phyloP scores from a whole-genome alignment of 2,113 vertebrate genomes.

The Tragelaphus strepsiceros region DNA sequence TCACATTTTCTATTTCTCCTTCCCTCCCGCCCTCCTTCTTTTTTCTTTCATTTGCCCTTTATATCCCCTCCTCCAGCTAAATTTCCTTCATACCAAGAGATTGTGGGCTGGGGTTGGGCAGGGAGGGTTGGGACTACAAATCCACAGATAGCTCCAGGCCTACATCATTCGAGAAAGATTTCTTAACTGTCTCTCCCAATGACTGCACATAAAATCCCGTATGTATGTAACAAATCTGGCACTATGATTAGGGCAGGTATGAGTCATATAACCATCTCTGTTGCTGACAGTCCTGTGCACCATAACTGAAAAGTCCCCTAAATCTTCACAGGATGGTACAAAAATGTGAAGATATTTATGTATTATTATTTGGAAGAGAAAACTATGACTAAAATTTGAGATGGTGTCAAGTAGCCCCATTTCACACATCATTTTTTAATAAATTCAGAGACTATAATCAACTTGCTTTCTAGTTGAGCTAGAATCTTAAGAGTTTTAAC shows the following conservation, averaged over 20 bases:
- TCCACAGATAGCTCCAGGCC: not conserved
- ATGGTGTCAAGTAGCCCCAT: not conserved
- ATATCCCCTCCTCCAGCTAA: not conserved
- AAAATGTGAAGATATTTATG: not conserved
- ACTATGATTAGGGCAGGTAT: not conserved
- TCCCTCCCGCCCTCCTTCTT: not conserved
- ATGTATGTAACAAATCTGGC: not conserved
- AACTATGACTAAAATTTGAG: not conserved
- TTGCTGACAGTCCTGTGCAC: not conserved
- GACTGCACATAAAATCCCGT: not conserved
- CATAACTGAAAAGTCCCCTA: not conserved
- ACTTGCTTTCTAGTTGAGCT: not conserved
- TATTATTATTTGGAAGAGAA: not conserved
- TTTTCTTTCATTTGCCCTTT: not conserved
- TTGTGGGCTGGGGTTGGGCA: not conserved
- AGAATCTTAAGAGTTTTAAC: not conserved
- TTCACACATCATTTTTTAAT: not conserved
- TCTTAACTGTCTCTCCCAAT: not conserved
- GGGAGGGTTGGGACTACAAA: not conserved
- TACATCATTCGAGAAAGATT: not conserved
- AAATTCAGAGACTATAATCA: not conserved
- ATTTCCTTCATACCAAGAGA: not conserved
- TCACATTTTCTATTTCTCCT: not conserved
- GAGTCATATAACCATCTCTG: not conserved
- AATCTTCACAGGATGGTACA: not conserved